Base-by-base conservation (phyloP, 1,140 invertebrate genomes). In the Cylas formicarius region DNA sequence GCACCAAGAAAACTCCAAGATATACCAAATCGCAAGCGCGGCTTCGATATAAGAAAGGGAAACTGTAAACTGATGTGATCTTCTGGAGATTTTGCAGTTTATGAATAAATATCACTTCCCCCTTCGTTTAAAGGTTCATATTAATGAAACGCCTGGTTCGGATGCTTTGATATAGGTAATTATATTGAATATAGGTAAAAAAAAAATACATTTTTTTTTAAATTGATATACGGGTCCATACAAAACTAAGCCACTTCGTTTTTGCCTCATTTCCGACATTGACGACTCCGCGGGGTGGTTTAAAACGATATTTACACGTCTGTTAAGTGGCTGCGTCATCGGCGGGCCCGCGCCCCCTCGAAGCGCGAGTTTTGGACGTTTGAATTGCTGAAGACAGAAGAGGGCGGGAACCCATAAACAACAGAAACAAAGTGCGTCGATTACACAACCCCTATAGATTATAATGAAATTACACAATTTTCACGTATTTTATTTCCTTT, bases 11-110 rank as follows among this genome's bases (percentile, higher is more conserved):
- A 14, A 47, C 64, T 49, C 63, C 63, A 11, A 68, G 72, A 60
- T 81, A 80, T 47, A 80, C 75, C 37, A 82, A 81, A 70, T 79
- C 80, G 7, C 80, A 82, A 64, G 79, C 79, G 4, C 67, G 80
- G 45, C 74, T 81, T 45, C 68, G 80, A 59, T 81, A 78, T 61
- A 77, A 77, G 53, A 81, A 80, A 65, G 78, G 78, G 43, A 82
- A 78, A 67, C 65, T 60, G 48, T 72, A 66, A 48, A 50, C 3
- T 10, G 29, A 11, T 35, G 7, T 35, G n/a, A n/a, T n/a, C n/a
- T n/a, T n/a, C n/a, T n/a, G n/a, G n/a, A n/a, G n/a, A n/a, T n/a
- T n/a, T n/a, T n/a, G n/a, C n/a, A n/a, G n/a, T n/a, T n/a, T n/a
- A n/a, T n/a, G n/a, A n/a, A n/a, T n/a, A n/a, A n/a, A n/a, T n/a